phyloP scores from a whole-genome alignment of 2,113 vertebrate species.

The Sus scrofa region DNA sequence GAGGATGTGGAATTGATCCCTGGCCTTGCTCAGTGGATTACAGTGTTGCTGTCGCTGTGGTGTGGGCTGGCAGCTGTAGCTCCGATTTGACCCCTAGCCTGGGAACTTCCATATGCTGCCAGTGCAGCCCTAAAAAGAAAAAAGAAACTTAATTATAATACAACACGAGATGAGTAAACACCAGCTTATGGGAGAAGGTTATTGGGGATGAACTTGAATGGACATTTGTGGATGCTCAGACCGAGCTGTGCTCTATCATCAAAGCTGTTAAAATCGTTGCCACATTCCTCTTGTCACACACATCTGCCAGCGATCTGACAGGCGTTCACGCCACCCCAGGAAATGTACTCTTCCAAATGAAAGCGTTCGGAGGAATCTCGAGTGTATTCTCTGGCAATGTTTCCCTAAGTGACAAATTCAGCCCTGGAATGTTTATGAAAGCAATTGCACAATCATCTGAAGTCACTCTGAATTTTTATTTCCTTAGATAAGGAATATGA shows the following conservation, averaged over 20 bases:
- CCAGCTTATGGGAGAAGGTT: conserved; percentile 69
- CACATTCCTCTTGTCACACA: conserved; percentile 68
- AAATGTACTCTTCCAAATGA: conserved; percentile 77
- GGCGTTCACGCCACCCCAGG: conserved; percentile 57
- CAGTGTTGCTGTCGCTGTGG: too few species aligned
- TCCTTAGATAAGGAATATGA: conserved; percentile 89
- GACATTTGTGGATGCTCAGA: conserved; percentile 52
- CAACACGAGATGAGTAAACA: conserved; percentile 70
- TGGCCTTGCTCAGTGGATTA: too few species aligned
- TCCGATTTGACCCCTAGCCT: too few species aligned
- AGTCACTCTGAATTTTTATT: conserved; percentile 70
- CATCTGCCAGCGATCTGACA: conserved; percentile 67
- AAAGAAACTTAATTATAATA: conserved; percentile 72
- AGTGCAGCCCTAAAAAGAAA: too few species aligned
- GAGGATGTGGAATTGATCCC: too few species aligned
- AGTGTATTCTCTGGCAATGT: conserved; percentile 54
- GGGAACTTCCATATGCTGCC: too few species aligned
- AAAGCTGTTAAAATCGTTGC: conserved; percentile 73
- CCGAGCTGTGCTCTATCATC: conserved; percentile 49
- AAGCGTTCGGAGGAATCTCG: conserved; percentile 71
- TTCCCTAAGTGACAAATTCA: conserved; percentile 69
- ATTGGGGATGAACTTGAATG: conserved; percentile 76
- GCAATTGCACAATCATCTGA: conserved; percentile 66
- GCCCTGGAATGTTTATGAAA: conserved; percentile 79
- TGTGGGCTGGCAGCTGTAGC: too few species aligned